phyloP scores from a whole-genome alignment of 2,888 invertebrate genomes.

The Epinotia nisella region DNA sequence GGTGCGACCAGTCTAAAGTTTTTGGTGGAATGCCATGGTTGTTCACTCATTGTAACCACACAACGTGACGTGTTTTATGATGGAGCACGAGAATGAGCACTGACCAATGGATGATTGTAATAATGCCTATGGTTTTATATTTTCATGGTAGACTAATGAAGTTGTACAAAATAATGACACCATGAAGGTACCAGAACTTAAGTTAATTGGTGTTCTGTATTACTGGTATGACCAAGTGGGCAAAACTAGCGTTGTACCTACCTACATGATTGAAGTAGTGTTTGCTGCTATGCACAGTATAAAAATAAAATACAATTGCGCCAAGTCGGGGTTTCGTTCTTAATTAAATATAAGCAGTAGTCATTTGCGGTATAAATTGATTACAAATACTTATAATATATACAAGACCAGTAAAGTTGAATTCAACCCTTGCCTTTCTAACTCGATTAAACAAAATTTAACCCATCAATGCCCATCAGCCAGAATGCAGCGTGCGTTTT shows the following conservation, averaged over 20 bases:
- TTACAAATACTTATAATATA: neutral
- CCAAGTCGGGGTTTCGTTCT: neutral
- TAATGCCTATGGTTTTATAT: neutral
- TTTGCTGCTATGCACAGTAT: neutral
- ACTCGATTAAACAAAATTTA: conserved; percentile 33
- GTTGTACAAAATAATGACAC: neutral
- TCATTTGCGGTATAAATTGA: neutral
- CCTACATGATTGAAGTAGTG: neutral
- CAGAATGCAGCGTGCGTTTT: conserved; percentile 66
- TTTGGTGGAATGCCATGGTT: neutral
- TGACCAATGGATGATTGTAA: neutral
- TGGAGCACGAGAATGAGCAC: neutral
- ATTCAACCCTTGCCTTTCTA: conserved; percentile 46
- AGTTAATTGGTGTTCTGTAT: neutral
- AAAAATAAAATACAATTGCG: neutral
- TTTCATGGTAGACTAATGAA: neutral
- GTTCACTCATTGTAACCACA: conserved; percentile 1
- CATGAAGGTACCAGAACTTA: neutral
- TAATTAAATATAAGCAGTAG: neutral
- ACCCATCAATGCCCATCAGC: conserved; percentile 39
- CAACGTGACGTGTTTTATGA: neutral
- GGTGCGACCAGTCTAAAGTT: neutral
- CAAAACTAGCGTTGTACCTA: too few relatives aligned
- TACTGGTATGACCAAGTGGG: neutral
- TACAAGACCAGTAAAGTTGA: conserved; percentile 8